Base-by-base conservation (phyloP, 2,797 vertebrate species). In the Parauchenoglanis punctatus region DNA sequence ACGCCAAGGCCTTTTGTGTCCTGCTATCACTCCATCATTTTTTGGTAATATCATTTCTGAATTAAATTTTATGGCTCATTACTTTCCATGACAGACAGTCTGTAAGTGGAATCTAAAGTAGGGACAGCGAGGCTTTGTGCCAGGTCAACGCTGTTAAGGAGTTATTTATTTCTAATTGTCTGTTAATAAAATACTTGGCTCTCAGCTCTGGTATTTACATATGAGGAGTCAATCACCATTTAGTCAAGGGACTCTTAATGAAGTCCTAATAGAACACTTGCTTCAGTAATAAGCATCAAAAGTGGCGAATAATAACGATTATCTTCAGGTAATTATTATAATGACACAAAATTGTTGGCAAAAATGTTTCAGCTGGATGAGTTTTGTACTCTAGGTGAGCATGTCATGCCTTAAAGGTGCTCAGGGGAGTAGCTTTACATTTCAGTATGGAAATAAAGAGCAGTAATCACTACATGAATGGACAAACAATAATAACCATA, bases 21-120 rank as follows among this genome's bases (percentile, higher is more conserved):
- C 76, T 91, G 89, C 92, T 95, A 96, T 97, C 97, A 93, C 95
- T 97, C 95, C 94, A 96, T 98, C 96, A 96, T 96, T 93, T 94
- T 96, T 96, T 95, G 92, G 92, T 95, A 96, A 96, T 97, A 97
- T 98, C 96, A 96, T 97, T 97, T 97, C 96, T 97, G 97, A 98
- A 98, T 99, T 96, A 98, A 98, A 98, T 98, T 97, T 98, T 97
- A 97, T 94, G 96, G 96, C 97, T 97, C 97, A 98, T 99, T 99
- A 98, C 97, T 95, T 97, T 95, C 94, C 93, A 92, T 95, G 95
- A 94, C 94, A 94, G 94, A 96, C 94, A 95, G 95, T 94, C 94
- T 93, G 95, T 97, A 97, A 97, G 49, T 97, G 95, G 96, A 97
- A 97, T 96, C 96, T 96, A 96, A 96, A 97, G 95, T 94, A 96